Base-by-base conservation (phyloP, 2,113 vertebrate genomes). In the Elgaria multicarinata region DNA sequence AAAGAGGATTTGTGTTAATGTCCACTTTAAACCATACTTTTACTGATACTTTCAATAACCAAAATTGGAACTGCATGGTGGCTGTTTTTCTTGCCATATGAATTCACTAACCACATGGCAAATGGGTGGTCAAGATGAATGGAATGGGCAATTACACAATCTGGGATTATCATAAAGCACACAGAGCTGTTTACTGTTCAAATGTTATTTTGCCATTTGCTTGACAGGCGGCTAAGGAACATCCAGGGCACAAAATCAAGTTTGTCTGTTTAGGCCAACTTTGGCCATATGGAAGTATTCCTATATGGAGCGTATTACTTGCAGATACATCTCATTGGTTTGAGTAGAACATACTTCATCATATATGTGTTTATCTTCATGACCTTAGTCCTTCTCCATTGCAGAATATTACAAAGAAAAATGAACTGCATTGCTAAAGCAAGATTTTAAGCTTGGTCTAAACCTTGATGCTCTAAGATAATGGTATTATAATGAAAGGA, bases 401-500 rank as follows among this genome's bases (percentile, higher is more conserved):
- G 28, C 24, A 66, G n/a, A 89, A 24, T 20, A 20, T 66, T 81
- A 13, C 26, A 58, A 81, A 72, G 26, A 87, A 77, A 71, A 86
- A 93, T 72, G n/a, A 85, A 81, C n/a, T 46, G 18, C 14, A 44
- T n/a, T 39, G 24, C 44, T 20, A 46, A 77, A 69, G 46, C 42
- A 74, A 9, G 86, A 84, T 24, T 79, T 88, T 66, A 0, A 7
- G 58, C 36, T 66, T n/a, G n/a, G 18, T 39, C 12, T 83, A 2
- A 66, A 46, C 18, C n/a, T 80, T 58, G 20, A 16, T 75, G 12
- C 62, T 90, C 58, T 82, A 94, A 76, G 79, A 76, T 89, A 93
- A 87, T 91, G 83, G 74, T 90, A 58, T 18, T 86, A 89, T 71
- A 62, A 46, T 69, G 2, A 87, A 28, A 44, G 0, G 0, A 66